A percentile compares a stretch with the other conserved stretches of the same genome.
Conservation (phyloP, 2,888 invertebrate genomes). For the Hesperia comma region DNA sequence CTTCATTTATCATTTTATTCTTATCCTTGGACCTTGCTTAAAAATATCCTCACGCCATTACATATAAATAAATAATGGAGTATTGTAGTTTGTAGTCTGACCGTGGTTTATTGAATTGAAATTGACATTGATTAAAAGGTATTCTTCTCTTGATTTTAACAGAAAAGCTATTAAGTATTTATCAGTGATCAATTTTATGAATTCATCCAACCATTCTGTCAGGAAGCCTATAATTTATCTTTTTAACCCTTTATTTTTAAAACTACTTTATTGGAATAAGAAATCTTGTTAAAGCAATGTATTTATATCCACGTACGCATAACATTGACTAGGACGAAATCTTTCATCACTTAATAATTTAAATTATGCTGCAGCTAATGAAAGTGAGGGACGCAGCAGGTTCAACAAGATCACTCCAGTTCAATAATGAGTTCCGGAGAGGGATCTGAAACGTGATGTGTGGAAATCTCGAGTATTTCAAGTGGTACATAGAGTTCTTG, state of each 20-base stretch:
- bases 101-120: background rate
- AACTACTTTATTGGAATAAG: too few relatives aligned
- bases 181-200: background rate
- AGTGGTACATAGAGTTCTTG: background rate
- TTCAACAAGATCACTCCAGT: background rate
- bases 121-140: background rate
- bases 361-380: background rate
- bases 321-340: background rate
- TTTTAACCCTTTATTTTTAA: too few relatives aligned
- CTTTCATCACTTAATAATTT: background rate
- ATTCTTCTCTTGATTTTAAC: background rate
- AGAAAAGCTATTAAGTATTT: background rate
- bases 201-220: background rate
- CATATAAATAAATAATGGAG: background rate
- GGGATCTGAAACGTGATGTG: background rate
- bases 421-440: background rate
- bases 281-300: too few relatives aligned
- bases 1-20: background rate
- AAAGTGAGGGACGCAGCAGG: background rate
- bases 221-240: background rate
- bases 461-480: slow-evolving; percentile 5
- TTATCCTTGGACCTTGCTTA: background rate
- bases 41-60: slow-evolving; percentile 2
- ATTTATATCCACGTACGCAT: too few relatives aligned
- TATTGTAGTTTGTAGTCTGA: slow-evolving; percentile 1